These are phyloP conservation scores for Trichopria drosophilae DNA, from an alignment of 2,888 invertebrate species.

Conservation along the genomic window DNA sequence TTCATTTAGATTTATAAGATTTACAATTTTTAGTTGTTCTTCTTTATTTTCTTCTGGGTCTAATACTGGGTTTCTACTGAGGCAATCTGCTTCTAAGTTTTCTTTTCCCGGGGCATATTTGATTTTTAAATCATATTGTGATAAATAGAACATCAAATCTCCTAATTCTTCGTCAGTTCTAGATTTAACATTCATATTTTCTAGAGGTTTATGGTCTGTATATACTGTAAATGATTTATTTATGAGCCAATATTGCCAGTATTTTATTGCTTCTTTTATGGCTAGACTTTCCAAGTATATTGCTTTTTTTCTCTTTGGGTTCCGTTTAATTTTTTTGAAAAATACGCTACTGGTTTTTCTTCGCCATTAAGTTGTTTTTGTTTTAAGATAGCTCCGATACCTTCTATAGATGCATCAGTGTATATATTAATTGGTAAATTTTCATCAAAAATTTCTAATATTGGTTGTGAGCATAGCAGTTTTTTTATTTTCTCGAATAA, in stretches of 20 bases:
- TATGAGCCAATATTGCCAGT: conserved; percentile 38
- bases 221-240: conserved; percentile 28
- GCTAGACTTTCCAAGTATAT: conserved; percentile 36
- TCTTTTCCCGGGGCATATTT: conserved; percentile 30
- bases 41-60: conserved; percentile 16
- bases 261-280: conserved; percentile 38
- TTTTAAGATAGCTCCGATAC: conserved; percentile 33
- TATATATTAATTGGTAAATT: conserved; percentile 34
- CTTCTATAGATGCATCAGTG: conserved; percentile 32
- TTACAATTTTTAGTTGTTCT: conserved; percentile 27
- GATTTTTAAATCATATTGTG: too few species aligned
- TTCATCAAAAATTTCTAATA: conserved; percentile 40
- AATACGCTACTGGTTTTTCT: conserved; percentile 31
- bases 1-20: conserved; percentile 23
- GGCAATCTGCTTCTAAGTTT: conserved; percentile 30
- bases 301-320: conserved; percentile 31
- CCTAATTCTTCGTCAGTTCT: conserved; percentile 33
- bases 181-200: conserved; percentile 26
- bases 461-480: conserved; percentile 38
- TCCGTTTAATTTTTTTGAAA: conserved; percentile 35
- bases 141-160: conserved; percentile 26
- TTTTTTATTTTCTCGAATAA: conserved; percentile 34
- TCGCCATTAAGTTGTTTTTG: conserved; percentile 30
- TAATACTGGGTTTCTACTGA: conserved; percentile 28
- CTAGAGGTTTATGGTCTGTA: conserved; percentile 33